These are phyloP conservation scores for Euphonia xanthogaster DNA, from an alignment of 2,797 vertebrate species.

Conservation along the genomic window DNA sequence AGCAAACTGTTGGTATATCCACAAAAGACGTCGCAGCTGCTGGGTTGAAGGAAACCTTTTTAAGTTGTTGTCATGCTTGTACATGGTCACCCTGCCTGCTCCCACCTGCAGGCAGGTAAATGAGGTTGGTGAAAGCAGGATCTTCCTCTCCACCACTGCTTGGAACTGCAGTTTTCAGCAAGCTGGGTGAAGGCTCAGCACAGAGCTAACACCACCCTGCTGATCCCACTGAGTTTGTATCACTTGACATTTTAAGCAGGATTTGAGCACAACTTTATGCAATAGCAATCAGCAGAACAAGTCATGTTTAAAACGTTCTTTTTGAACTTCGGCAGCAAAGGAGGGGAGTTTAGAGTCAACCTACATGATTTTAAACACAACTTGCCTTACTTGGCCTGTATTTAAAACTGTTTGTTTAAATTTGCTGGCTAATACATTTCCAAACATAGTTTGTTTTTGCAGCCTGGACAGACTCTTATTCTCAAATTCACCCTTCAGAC, in stretches of 20 bases:
- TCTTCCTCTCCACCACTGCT: not conserved
- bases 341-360: not conserved
- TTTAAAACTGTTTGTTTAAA: constrained; percentile 53
- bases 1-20: not conserved
- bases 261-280: not conserved
- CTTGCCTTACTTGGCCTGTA: constrained; percentile 41
- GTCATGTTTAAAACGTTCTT: not conserved
- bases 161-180: not conserved
- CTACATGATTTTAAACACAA: constrained; percentile 39
- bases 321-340: not conserved
- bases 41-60: not conserved
- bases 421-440: constrained; percentile 49
- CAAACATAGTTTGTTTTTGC: constrained; percentile 56
- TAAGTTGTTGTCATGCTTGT: not conserved
- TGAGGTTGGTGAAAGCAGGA: not conserved
- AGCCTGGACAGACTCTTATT: constrained; percentile 32
- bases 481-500: constrained; percentile 25
- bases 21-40: not conserved
- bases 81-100: not conserved
- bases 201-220: not conserved
- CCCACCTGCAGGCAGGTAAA: not conserved
- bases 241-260: not conserved
- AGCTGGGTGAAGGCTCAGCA: not conserved
- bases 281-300: not conserved
- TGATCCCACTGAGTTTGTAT: not conserved